Evolutionary conservation across 2,888 invertebrate genomes (phyloP).

Genomic region (Augiades crinisus): DNA sequence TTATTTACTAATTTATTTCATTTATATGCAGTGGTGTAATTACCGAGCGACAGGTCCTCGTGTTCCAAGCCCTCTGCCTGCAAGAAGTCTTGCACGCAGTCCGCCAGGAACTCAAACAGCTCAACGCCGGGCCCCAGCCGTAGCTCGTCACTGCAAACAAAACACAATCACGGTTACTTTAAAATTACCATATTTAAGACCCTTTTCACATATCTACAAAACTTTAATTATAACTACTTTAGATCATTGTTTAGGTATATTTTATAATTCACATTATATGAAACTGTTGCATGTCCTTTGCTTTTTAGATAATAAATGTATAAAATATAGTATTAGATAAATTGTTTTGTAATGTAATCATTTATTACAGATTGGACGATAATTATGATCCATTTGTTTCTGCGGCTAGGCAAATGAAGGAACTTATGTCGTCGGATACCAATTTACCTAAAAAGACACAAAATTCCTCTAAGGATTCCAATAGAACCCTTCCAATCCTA

Average conservation of each 20-base stretch:
- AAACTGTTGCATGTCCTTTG: not conserved
- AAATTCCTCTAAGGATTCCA: slow-evolving; percentile 64
- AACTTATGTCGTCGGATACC: slow-evolving; percentile 87
- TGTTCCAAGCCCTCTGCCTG: slow-evolving; percentile 80
- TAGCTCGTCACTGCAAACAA: slow-evolving; percentile 72
- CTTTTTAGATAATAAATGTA: not conserved
- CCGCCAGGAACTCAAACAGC: slow-evolving; percentile 88
- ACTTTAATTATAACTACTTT: too few species aligned
- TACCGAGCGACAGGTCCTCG: slow-evolving; percentile 84
- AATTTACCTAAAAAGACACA: slow-evolving; percentile 70
- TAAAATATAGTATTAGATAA: too few species aligned
- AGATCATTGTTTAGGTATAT: too few species aligned
- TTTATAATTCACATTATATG: too few species aligned
- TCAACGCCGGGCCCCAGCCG: slow-evolving; percentile 83
- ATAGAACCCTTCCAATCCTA: slow-evolving; percentile 68
- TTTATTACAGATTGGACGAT: slow-evolving; percentile 67
- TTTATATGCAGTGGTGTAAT: too few species aligned
- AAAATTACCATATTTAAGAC: too few species aligned
- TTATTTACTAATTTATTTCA: too few species aligned
- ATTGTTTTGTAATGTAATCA: not conserved
- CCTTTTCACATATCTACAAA: too few species aligned
- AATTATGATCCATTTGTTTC: slow-evolving; percentile 89
- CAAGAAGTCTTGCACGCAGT: slow-evolving; percentile 87
- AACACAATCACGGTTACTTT: too few species aligned
- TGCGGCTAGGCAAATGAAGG: slow-evolving; percentile 91